Evolutionary conservation across 2,888 invertebrate genomes (phyloP), one percentile per base, ranked within the genome.

Genomic region (Saturnia japonica): DNA sequence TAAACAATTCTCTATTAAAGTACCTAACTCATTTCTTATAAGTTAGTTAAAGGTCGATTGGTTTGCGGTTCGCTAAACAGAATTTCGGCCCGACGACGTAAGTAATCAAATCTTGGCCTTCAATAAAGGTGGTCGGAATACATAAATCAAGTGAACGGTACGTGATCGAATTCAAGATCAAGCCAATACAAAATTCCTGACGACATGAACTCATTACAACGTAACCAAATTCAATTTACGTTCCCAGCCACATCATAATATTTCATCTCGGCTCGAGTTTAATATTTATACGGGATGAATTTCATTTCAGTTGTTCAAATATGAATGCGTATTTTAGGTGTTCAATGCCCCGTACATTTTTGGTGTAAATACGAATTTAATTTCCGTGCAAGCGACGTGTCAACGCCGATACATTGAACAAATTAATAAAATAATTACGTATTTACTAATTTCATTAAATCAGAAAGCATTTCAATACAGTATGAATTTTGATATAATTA

Each of bases 111-210:
- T 91, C 86, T 85, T 88, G 82, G 83, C 85, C 85, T 83, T 82
- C 82, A 85, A 84, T 82, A 85, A 88, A 91, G 89, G 88, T 90
- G 88, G 86, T 89, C 79, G 85, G 89, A 89, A 90, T 90, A 91
- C 88, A 88, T 90, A 91, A 93, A 92, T 92, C 91, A 91, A 90
- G 86, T 83, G 86, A 86, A 86, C 79, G 82, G 82, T 86, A 91
- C 93, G 91, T 91, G 92, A 92, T 90, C 87, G 88, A 90, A 90
- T 91, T 91, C 85, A 89, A 89, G 91, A 91, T 91, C 87, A 87
- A 88, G 82, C 84, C 87, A 86, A 88, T 89, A 90, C 86, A 87
- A 84, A 87, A 87, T 86, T 87, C 85, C 82, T 81, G 83, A 80
- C 87, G 88, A 88, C 88, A 88, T 88, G 88, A 88, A 90, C 89